A percentile compares a stretch with the other conserved stretches of the same genome.
These are phyloP conservation scores for Lamprotornis superbus DNA, from an alignment of 2,113 vertebrate genomes.

Conservation along the genomic window DNA sequence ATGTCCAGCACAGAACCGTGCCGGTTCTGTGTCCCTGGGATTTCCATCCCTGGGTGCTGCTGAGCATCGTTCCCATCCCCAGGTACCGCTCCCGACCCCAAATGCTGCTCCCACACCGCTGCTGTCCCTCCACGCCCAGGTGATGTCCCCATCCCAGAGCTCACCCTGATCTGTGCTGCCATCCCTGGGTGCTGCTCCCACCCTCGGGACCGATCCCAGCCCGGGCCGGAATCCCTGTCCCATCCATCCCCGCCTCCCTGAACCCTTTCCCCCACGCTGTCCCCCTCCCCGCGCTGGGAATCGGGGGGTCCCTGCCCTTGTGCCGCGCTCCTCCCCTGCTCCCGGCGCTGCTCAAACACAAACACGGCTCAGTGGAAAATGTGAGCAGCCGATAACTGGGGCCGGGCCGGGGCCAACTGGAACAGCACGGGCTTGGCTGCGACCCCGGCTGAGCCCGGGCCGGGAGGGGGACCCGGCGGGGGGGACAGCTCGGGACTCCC, in stretches of 20 bases:
- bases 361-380: conserved; percentile 31
- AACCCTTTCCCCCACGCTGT: neutral
- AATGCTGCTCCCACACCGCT: fast-evolving
- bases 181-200: neutral
- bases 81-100: fast-evolving
- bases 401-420: neutral
- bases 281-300: neutral
- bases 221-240: neutral
- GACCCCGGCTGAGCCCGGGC: neutral
- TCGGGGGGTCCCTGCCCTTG: neutral
- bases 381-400: conserved; percentile 10
- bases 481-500: neutral
- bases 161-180: neutral
- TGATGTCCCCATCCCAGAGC: neutral
- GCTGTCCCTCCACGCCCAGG: neutral
- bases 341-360: neutral
- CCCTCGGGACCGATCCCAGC: no score
- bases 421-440: conserved; percentile 2
- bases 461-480: neutral
- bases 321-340: neutral
- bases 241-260: neutral
- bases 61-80: fast-evolving
- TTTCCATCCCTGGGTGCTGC: neutral
- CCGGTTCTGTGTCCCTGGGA: fast-evolving
- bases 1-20: fast-evolving